Evolutionary conservation across 1,140 invertebrate species (phyloP), one percentile per base, ranked within the genome.

Genomic region (Brachionus sp.): DNA sequence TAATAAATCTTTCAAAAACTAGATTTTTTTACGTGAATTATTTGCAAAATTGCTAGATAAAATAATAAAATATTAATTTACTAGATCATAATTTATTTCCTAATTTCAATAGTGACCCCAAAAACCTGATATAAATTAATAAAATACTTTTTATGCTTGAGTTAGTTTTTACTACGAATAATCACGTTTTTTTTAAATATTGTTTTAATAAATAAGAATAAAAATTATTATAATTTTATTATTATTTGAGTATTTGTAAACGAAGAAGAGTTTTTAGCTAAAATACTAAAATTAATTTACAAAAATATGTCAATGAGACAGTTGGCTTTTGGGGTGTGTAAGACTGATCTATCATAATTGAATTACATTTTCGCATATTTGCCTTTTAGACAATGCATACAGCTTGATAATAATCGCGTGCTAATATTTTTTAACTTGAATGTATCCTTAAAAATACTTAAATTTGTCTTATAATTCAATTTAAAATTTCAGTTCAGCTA

Each of bases 191-290:
- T 19, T 57, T 19, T 9, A 57, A 19, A 23, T n/a, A 57, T 3
- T 57, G 50, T 57, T 9, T 19, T 23, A 19, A 57, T 5, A 16
- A 53, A 42, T 42, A 42, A 57, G 9, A 57, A 57, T 19, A 1
- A 9, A 57, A 57, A 57, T 57, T 57, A 57, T 57, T 57, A 57
- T 57, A 57, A 57, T 57, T 57, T 57, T 57, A 57, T 57, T 57
- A 29, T 29, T 29, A 29, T 57, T 57, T 57, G n/a, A 57, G 19
- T 7, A 57, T 57, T 57, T 57, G 16, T 57, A 57, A 23, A 53
- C 19, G 5, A 57, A 57, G 50, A 57, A 57, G 50, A 57, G 50
- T 25, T 57, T 25, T 25, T 1, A 2, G 19, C 19, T 19, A 57
- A 9, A 19, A 6, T 57, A 57, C 50, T 9, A 57, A 57, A 57